Conservation (phyloP, 2,113 vertebrate species). For the Clarias macrocephalus region DNA sequence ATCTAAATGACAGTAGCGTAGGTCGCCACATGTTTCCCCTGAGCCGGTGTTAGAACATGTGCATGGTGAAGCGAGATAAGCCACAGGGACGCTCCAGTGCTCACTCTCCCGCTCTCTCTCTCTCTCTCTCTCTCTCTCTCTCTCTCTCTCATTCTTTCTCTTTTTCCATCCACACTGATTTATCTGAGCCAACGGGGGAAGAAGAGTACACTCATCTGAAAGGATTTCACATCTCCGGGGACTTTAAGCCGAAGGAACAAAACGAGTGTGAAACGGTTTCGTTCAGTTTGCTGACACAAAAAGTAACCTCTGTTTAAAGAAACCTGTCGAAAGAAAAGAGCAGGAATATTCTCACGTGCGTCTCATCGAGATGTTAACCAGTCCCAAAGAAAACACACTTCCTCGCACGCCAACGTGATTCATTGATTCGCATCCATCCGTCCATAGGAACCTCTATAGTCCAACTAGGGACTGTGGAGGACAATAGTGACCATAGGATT, state of each 20-base stretch:
- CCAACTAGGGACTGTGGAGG: too few relatives aligned
- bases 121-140: not conserved
- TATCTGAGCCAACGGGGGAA: not conserved
- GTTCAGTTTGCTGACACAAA: not conserved
- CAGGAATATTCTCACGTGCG: not conserved
- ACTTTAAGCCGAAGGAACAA: not conserved
- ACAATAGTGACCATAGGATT: too few relatives aligned
- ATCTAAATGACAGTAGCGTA: not conserved
- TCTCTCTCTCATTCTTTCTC: not conserved
- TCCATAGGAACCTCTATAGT: too few relatives aligned
- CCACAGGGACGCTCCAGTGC: not conserved
- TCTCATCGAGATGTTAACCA: not conserved
- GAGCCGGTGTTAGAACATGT: not conserved
- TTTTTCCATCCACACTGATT: not conserved
- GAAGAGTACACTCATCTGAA: not conserved
- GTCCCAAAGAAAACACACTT: too few relatives aligned
- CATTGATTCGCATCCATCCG: too few relatives aligned
- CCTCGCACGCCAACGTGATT: too few relatives aligned
- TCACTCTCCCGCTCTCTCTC: not conserved
- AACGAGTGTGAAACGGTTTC: not conserved
- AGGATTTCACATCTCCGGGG: not conserved
- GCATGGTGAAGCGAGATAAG: constrained; percentile 16
- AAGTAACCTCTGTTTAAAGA: not conserved
- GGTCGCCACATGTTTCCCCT: not conserved
- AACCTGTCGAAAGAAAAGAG: not conserved